Conservation (phyloP, 35 echinoderm and acorn worm species). For the Apostichopus parvimensis region DNA sequence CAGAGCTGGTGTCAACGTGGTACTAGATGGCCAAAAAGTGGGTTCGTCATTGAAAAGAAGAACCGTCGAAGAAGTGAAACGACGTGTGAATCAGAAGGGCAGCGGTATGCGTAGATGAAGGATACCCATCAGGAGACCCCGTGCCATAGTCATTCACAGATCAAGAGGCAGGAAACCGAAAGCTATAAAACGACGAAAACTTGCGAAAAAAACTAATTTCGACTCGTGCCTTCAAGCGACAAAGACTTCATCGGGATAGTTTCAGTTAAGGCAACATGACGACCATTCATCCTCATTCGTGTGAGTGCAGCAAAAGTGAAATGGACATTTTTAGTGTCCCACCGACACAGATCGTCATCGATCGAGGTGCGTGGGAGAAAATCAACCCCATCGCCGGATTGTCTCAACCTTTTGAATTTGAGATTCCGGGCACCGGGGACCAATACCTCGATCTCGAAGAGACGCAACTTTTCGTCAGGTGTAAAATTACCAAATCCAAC, state of each 20-base stretch:
- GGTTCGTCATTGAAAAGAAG: too few species aligned
- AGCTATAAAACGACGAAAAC: too few species aligned
- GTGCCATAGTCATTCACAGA: too few species aligned
- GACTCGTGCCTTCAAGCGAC: too few species aligned
- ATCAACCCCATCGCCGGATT: constrained; percentile 29
- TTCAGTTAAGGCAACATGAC: too few species aligned
- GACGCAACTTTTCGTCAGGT: constrained; percentile 8
- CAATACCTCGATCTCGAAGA: constrained; percentile 58
- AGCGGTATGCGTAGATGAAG: too few species aligned
- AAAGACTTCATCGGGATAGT: too few species aligned
- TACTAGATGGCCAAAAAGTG: background rate
- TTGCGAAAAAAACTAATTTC: too few species aligned
- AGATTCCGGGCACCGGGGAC: constrained; percentile 30
- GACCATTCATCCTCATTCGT: background rate
- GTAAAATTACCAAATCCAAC: too few species aligned
- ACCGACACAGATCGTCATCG: background rate
- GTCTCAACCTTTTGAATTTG: constrained; percentile 47
- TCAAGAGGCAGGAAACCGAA: too few species aligned
- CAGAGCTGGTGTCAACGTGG: background rate
- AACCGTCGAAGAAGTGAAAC: too few species aligned
- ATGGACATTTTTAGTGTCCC: background rate
- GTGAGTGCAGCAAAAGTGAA: background rate
- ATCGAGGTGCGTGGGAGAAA: background rate
- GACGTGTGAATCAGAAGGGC: background rate
- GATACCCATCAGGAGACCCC: too few species aligned